phyloP scores from a whole-genome alignment of 2,797 vertebrate species.

The Sitta carolinensis region DNA sequence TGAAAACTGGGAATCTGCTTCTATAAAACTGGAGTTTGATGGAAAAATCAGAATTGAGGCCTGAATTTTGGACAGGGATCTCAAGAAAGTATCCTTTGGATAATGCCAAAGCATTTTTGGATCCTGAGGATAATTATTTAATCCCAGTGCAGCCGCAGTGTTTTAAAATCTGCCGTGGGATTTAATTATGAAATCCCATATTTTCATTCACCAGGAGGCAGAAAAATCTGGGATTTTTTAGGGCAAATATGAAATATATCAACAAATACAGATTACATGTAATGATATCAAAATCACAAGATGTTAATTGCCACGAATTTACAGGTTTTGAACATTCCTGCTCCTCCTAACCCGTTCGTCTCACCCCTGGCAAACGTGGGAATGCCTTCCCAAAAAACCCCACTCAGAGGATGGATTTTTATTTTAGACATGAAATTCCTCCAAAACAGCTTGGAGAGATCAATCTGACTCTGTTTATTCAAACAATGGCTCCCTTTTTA shows the following conservation, averaged over 20 bases:
- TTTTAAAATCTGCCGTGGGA: background rate
- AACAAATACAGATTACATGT: accelerated
- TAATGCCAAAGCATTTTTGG: background rate
- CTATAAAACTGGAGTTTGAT: background rate
- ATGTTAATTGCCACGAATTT: accelerated
- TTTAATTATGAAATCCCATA: background rate
- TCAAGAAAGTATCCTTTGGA: accelerated
- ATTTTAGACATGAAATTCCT: too few relatives aligned
- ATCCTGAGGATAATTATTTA: background rate
- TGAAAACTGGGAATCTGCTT: background rate
- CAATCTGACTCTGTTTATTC: too few relatives aligned
- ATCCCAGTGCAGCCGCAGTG: background rate
- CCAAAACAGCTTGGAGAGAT: too few relatives aligned
- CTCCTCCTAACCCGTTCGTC: accelerated
- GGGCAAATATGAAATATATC: accelerated
- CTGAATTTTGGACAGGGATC: background rate
- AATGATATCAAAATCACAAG: background rate
- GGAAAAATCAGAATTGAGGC: background rate
- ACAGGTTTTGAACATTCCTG: background rate
- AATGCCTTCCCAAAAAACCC: background rate
- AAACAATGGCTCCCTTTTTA: too few relatives aligned
- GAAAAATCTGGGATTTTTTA: accelerated
- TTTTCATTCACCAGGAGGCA: too few relatives aligned
- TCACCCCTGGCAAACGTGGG: accelerated
- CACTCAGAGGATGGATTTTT: too few relatives aligned